These are phyloP conservation scores for Riptortus pedestris DNA, from an alignment of 1,140 invertebrate genomes.

Conservation along the genomic window DNA sequence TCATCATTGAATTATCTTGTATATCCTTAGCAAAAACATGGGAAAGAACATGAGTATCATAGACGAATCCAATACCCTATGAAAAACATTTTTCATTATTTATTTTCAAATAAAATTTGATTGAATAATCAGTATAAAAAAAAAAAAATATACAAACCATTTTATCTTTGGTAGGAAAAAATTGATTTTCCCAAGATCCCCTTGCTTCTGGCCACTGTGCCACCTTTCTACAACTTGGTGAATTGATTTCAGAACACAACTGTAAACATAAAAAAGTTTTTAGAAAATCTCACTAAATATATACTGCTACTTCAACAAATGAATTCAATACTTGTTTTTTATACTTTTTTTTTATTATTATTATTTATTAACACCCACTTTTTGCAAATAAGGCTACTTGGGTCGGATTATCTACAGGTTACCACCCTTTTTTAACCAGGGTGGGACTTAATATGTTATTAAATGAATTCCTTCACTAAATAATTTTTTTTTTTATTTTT, in stretches of 20 bases:
- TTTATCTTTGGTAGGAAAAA: slow-evolving; percentile 1
- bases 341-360: too few relatives aligned
- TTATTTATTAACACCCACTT: too few relatives aligned
- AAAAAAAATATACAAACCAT: neutral
- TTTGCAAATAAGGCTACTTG: too few relatives aligned
- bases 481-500: too few relatives aligned
- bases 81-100: slow-evolving; percentile 2
- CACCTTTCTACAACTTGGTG: neutral
- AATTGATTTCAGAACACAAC: slow-evolving; percentile 4
- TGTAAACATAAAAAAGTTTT: neutral
- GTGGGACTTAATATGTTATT: too few relatives aligned
- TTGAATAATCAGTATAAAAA: neutral
- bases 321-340: too few relatives aligned
- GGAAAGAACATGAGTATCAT: slow-evolving; percentile 16
- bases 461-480: too few relatives aligned
- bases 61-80: slow-evolving; percentile 23
- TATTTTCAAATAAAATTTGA: neutral
- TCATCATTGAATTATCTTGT: slow-evolving; percentile 27
- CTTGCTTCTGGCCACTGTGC: neutral
- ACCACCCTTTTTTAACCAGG: too few relatives aligned
- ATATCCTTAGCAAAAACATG: slow-evolving; percentile 21
- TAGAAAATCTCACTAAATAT: too few relatives aligned
- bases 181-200: slow-evolving; percentile 4
- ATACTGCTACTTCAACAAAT: too few relatives aligned
- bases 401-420: too few relatives aligned